A percentile compares a stretch with the other conserved stretches of the same genome.
Conservation (phyloP, 2,797 vertebrate species). For the Amblyopsis hoosieri region DNA sequence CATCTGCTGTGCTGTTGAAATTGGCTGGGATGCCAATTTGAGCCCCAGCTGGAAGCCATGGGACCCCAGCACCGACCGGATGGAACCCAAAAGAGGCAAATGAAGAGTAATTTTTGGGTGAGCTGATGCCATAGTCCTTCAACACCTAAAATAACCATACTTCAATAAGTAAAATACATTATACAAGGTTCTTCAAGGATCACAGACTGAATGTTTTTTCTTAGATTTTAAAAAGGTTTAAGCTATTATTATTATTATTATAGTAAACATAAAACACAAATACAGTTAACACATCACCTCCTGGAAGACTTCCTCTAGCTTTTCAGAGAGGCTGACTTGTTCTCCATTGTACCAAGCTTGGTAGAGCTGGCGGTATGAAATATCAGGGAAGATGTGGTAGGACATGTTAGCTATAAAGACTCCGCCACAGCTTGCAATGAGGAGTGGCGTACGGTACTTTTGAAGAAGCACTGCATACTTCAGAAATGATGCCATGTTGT, state of each 20-base stretch:
- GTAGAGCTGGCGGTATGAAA: slow-evolving; percentile 81
- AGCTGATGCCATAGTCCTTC: slow-evolving; percentile 72
- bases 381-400: slow-evolving; percentile 84
- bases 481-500: slow-evolving; percentile 66
- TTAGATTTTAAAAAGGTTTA: neutral
- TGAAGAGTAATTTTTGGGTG: slow-evolving; percentile 69
- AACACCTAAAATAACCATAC: slow-evolving; percentile 66
- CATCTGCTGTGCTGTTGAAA: slow-evolving; percentile 79
- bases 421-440: slow-evolving; percentile 82
- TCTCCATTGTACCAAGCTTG: slow-evolving; percentile 87
- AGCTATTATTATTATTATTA: neutral
- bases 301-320: slow-evolving; percentile 79
- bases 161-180: neutral
- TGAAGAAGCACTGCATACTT: slow-evolving; percentile 77
- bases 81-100: slow-evolving; percentile 89
- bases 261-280: neutral
- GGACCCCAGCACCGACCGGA: slow-evolving; percentile 87
- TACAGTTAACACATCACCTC: slow-evolving; percentile 49
- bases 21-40: slow-evolving; percentile 88
- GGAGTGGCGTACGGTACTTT: slow-evolving; percentile 81
- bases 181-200: neutral
- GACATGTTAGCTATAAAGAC: slow-evolving; percentile 85
- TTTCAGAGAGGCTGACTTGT: slow-evolving; percentile 76
- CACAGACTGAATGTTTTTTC: neutral
- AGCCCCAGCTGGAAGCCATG: slow-evolving; percentile 84